A percentile compares a stretch with the other conserved stretches of the same genome.
Evolutionary conservation across 37 sponge, comb jelly and placozoan species (phyloP).

Genomic region (Theonella swinhoei): DNA sequence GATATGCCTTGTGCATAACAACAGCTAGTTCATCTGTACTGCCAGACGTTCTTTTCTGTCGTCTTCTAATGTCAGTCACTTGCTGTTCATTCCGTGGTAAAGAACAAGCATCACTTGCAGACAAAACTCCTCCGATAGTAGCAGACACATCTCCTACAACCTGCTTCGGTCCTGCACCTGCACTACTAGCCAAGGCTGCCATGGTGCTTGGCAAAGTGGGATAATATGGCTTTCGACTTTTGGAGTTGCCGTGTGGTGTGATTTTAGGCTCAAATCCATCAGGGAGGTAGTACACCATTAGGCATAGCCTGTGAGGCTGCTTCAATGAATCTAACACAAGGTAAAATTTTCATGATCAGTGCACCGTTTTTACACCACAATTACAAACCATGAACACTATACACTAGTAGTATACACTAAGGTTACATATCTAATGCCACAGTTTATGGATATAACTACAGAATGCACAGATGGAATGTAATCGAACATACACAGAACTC

Average conservation of each 20-base stretch:
- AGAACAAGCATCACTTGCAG: background rate
- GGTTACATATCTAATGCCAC: no score
- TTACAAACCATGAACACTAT: no score
- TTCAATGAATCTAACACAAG: constrained; percentile 4
- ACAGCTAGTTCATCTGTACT: background rate
- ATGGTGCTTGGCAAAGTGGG: constrained; percentile 3
- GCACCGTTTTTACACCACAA: no score
- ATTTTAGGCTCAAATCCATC: background rate
- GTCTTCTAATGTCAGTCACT: background rate
- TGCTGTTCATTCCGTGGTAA: constrained; percentile 8
- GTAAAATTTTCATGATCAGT: no score
- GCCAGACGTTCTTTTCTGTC: background rate
- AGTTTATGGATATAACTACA: no score
- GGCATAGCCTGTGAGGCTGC: background rate
- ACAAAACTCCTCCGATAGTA: background rate
- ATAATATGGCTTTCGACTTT: background rate
- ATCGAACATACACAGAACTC: no score
- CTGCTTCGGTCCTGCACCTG: background rate
- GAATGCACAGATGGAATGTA: no score
- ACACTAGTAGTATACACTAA: no score
- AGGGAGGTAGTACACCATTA: background rate
- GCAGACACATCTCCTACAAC: background rate
- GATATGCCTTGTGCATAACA: background rate
- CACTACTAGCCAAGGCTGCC: background rate
- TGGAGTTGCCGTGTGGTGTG: background rate